These are phyloP conservation scores for Bagarius yarrelli DNA, from an alignment of 2,113 vertebrate species.

Conservation along the genomic window DNA sequence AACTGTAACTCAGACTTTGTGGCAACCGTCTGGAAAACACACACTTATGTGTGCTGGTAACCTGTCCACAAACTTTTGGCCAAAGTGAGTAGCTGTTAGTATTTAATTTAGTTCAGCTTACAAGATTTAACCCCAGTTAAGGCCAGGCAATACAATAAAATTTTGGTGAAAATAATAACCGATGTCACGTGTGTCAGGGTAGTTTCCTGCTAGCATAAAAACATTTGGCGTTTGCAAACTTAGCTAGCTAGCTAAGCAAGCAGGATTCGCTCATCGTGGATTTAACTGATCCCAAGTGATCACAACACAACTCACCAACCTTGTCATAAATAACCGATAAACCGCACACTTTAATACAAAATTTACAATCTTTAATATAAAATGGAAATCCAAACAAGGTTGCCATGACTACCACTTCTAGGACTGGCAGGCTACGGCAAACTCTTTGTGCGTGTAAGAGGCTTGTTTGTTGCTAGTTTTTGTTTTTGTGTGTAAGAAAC, in stretches of 20 bases:
- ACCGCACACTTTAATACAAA: not conserved
- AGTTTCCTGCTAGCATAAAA: not conserved
- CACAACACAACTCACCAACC: not conserved
- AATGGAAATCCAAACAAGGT: not conserved
- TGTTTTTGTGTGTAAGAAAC: not conserved
- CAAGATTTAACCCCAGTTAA: too few relatives aligned
- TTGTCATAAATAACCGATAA: not conserved
- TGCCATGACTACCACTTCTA: slow-evolving; percentile 7
- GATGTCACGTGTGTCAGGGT: too few relatives aligned
- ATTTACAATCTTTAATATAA: too few relatives aligned
- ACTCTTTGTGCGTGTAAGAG: too few relatives aligned
- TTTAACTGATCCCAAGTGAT: not conserved
- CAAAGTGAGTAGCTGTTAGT: too few relatives aligned
- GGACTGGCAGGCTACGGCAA: slow-evolving; percentile 21
- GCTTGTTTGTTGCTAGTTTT: not conserved
- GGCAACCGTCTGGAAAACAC: too few relatives aligned
- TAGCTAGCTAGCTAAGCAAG: not conserved
- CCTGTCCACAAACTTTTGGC: too few relatives aligned
- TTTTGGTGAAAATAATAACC: too few relatives aligned
- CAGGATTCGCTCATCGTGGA: not conserved
- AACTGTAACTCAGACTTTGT: too few relatives aligned
- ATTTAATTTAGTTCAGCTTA: too few relatives aligned
- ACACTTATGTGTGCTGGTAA: too few relatives aligned
- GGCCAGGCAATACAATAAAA: too few relatives aligned
- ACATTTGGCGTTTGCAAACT: not conserved